These are phyloP conservation scores for Caenorhabditis afra DNA, from an alignment of 2,888 invertebrate species.

Conservation along the genomic window DNA sequence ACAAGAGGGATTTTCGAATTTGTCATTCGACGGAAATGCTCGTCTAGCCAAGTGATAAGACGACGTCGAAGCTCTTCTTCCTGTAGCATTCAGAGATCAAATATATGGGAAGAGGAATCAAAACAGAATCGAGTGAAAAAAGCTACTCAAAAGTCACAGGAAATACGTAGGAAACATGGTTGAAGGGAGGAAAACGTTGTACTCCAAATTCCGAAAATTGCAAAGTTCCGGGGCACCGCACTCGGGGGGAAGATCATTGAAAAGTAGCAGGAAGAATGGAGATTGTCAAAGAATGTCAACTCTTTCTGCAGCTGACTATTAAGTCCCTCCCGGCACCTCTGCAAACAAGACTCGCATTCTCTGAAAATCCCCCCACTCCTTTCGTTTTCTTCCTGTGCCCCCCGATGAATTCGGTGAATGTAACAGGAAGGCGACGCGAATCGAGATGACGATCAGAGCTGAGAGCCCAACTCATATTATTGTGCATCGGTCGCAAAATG, in stretches of 20 bases:
- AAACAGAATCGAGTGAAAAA: too few species aligned
- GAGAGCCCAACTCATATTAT: not conserved
- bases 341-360: constrained; percentile 8
- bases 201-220: constrained; percentile 37
- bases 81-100: too few species aligned
- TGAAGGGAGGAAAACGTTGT: constrained; percentile 22
- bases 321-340: constrained; percentile 6
- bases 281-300: constrained; percentile 39
- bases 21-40: too few species aligned
- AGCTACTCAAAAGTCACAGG: not conserved
- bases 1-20: not conserved
- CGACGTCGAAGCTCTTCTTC: too few species aligned
- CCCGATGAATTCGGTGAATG: not conserved
- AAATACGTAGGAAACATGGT: constrained; percentile 18
- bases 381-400: too few species aligned
- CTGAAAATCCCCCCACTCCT: not conserved
- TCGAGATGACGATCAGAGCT: not conserved
- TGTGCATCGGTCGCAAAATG: not conserved
- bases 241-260: constrained; percentile 43
- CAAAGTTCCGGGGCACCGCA: constrained; percentile 42
- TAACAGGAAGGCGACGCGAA: not conserved
- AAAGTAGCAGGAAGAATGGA: constrained; percentile 13
- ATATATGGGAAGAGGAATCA: too few species aligned
- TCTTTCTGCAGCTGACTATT: constrained; percentile 12
- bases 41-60: too few species aligned